Evolutionary conservation across 23 tunicate genomes (phyloP).

Genomic region (Trididemnum clinides): DNA sequence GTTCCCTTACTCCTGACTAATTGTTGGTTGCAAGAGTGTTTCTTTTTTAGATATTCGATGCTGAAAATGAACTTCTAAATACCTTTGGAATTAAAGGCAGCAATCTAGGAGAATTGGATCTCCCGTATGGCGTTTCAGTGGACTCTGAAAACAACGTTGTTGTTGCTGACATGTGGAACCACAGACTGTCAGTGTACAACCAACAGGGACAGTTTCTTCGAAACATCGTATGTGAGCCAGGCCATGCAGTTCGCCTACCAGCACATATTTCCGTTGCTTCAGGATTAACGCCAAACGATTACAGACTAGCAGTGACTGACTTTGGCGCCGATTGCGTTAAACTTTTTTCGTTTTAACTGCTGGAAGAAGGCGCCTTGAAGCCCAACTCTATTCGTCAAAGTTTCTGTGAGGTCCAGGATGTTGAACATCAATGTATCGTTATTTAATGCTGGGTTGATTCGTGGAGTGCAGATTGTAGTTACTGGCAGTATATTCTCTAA

Average conservation of each 20-base stretch:
- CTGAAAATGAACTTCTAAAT: conserved; percentile 59
- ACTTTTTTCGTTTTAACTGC: not conserved
- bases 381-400: no score
- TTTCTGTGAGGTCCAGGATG: no score
- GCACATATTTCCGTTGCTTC: conserved; percentile 46
- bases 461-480: no score
- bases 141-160: conserved; percentile 77
- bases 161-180: conserved; percentile 94
- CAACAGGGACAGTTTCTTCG: conserved; percentile 57
- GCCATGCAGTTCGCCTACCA: conserved; percentile 39
- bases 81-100: conserved; percentile 66
- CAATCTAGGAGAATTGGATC: conserved; percentile 65
- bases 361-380: no score
- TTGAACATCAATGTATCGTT: no score
- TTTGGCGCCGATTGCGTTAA: conserved; percentile 39
- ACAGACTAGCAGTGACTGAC: conserved; percentile 57
- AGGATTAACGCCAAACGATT: conserved; percentile 33
- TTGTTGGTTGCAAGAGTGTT: not conserved
- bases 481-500: no score
- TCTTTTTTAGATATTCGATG: conserved; percentile 62
- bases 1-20: no score
- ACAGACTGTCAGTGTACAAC: conserved; percentile 63
- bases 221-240: conserved; percentile 37
- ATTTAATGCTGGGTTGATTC: no score
- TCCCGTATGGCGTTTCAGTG: conserved; percentile 70